Base-by-base conservation (phyloP, 1,140 invertebrate genomes). In the Leptonema lineaticorne region DNA sequence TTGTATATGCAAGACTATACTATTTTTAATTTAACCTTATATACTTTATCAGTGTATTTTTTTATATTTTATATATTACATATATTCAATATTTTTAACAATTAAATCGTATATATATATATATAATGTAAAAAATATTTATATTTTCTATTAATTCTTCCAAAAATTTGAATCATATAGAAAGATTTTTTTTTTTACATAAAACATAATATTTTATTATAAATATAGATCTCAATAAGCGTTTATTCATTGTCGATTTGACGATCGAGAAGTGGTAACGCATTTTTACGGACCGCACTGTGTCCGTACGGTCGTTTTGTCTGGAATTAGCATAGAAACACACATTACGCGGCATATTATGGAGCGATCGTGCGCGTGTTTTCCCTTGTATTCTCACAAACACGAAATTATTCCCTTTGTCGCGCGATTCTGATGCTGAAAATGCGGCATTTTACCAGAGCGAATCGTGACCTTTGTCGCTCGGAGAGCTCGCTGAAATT, bases 271-370 rank as follows among this genome's bases (percentile, higher is more conserved):
- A 6, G 11, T 33, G 11, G 30, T 33, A 33, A 48, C 18, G 16
- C 37, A 41, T 48, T 48, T 53, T 53, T 53, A 26, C 9, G 24
- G 18, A 24, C 16, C 7, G 41, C 7, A n/a, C 6, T 8, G 41
- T 6, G 41, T 8, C 3, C 7, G 8, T 18, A 7, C 18, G 14
- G 16, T 48, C 46, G 16, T 60, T 60, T 62, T 62, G 33, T 27
- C 22, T n/a, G n/a, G 30, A 62, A 62, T 62, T 62, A 62, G 33
- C 59, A 62, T 62, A 62, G 59, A 33, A 62, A 62, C 59, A 37
- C 59, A 37, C 59, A 33, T 33, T n/a, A 27, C 59, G 18, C 16
- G 28, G 18, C 37, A 16, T 8, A 18, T 53, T 59, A 33, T 16
- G 57, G 57, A 18, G 33, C 28, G 59, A 16, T 62, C 59, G 59